A percentile compares a stretch with the other conserved stretches of the same genome.
Conservation (phyloP, 1,140 invertebrate genomes). For the Drosophila parvula region DNA sequence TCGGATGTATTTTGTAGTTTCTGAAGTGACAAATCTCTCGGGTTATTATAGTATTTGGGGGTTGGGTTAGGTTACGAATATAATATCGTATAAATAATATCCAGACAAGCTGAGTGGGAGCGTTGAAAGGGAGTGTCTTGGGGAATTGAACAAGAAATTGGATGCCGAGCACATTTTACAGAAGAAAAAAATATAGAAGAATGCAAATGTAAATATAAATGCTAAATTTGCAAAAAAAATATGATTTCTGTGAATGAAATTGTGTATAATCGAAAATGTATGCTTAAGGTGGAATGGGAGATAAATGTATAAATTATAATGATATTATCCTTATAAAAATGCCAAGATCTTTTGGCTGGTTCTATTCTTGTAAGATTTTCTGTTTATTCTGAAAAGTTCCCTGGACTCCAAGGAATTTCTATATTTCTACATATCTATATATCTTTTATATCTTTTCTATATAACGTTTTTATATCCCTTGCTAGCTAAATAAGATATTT, state of each 20-base stretch:
- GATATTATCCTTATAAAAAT: too few relatives aligned
- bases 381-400: too few relatives aligned
- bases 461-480: too few relatives aligned
- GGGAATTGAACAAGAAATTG: slow-evolving; percentile 15
- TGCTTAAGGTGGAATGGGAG: background rate
- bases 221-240: background rate
- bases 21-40: slow-evolving; percentile 40
- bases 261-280: too few relatives aligned
- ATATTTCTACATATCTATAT: too few relatives aligned
- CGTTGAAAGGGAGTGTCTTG: slow-evolving; percentile 18
- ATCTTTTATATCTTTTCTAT: too few relatives aligned
- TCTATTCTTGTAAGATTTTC: too few relatives aligned
- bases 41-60: slow-evolving; percentile 12
- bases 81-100: slow-evolving; percentile 14
- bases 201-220: slow-evolving; percentile 4
- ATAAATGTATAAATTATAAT: too few relatives aligned
- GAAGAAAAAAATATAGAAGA: background rate
- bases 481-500: too few relatives aligned
- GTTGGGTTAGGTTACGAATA: slow-evolving; percentile 34
- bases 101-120: slow-evolving; percentile 4
- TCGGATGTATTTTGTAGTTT: slow-evolving; percentile 39
- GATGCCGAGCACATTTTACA: background rate
- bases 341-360: too few relatives aligned
- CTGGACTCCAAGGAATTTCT: too few relatives aligned
- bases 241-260: background rate